A percentile compares a stretch with the other conserved stretches of the same genome.
These are phyloP conservation scores for Ranitomeya variabilis DNA, from an alignment of 2,113 vertebrate species.

Conservation along the genomic window DNA sequence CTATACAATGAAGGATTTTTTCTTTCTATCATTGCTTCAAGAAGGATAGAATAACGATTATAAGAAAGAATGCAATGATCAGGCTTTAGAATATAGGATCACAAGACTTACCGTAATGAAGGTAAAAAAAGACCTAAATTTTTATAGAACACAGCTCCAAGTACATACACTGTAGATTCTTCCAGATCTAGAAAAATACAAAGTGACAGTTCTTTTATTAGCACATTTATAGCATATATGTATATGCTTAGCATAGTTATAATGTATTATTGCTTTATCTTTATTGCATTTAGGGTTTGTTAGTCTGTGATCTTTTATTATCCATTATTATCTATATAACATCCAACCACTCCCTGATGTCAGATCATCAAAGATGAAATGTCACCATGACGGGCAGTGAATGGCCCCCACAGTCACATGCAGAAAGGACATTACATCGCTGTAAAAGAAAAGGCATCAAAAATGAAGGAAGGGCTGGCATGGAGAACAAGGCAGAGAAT, in stretches of 20 bases:
- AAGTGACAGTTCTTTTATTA: not conserved
- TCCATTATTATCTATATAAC: not conserved
- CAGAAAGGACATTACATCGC: no score
- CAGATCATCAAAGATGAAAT: no score
- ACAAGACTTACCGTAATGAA: conserved; percentile 87
- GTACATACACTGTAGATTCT: conserved; percentile 93
- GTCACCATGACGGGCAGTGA: no score
- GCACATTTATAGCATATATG: not conserved
- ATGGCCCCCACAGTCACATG: no score
- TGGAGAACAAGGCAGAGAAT: no score
- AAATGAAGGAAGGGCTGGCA: no score
- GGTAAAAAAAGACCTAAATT: conserved; percentile 96
- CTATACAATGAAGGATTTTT: not conserved
- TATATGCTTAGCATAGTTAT: not conserved
- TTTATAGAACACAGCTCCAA: conserved; percentile 98
- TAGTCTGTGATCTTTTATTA: not conserved
- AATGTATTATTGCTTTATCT: not conserved
- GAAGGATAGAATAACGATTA: not conserved
- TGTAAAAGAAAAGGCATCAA: no score
- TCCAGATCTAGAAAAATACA: conserved; percentile 82
- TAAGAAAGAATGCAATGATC: not conserved
- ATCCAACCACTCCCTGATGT: no score
- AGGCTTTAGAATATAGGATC: conserved; percentile 15
- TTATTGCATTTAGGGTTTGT: not conserved
- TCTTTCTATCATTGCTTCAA: not conserved